Percentiles rank a stretch among this genome's conserved stretches.
Evolutionary conservation across 2,113 vertebrate genomes (phyloP).

Genomic region (Strigops habroptila): DNA sequence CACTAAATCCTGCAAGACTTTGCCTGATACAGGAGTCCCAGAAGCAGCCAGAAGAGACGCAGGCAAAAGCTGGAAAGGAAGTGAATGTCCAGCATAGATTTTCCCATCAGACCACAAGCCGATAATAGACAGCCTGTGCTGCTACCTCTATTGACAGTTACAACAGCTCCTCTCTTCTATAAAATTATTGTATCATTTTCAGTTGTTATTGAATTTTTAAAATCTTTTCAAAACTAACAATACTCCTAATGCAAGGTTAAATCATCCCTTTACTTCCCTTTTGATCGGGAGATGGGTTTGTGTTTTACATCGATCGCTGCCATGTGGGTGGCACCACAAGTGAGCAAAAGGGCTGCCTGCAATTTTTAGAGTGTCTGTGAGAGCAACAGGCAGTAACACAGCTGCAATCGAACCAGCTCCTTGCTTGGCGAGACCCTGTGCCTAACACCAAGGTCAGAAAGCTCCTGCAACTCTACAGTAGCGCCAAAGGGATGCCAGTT

Average conservation of each 20-base stretch:
- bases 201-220: not conserved
- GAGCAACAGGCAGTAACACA: not conserved
- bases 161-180: not conserved
- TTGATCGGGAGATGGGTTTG: not conserved
- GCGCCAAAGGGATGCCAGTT: fast-evolving
- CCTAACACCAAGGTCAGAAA: not conserved
- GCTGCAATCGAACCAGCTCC: not conserved
- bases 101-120: not conserved
- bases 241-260: conserved; percentile 17
- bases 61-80: not conserved
- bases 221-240: conserved; percentile 9
- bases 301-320: not conserved
- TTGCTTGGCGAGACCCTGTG: fast-evolving
- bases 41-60: not conserved
- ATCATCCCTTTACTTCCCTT: not conserved
- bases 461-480: not conserved
- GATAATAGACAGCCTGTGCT: not conserved
- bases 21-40: not conserved
- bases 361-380: not conserved
- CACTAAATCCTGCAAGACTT: not conserved
- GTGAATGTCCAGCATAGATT: not conserved
- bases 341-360: not conserved
- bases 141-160: not conserved
- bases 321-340: fast-evolving
- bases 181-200: conserved; percentile 14